Percentiles rank a stretch among this genome's conserved stretches.
Conservation (phyloP, 2,888 invertebrate species). For the Nebria salina region DNA sequence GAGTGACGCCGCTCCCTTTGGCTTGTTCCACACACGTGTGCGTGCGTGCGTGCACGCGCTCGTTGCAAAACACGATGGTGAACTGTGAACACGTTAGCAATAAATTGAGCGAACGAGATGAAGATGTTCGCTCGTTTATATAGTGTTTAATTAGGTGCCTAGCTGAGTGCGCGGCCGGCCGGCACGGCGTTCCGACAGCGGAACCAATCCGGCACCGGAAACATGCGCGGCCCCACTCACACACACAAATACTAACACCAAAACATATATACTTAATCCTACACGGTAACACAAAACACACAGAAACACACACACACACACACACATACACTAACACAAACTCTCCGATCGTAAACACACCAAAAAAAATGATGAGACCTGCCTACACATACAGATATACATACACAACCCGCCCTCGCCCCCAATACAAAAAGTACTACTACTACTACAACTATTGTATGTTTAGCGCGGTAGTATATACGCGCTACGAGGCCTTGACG, state of each 20-base stretch:
- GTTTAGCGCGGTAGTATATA: constrained; percentile 16
- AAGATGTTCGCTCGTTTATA: constrained; percentile 56
- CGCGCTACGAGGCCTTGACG: constrained; percentile 24
- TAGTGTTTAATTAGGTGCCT: constrained; percentile 63
- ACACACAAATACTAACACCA: constrained; percentile 20
- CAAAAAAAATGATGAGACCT: background rate
- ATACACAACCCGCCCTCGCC: constrained; percentile 6
- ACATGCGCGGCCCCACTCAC: constrained; percentile 53
- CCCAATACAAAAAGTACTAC: constrained; percentile 11
- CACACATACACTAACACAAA: constrained; percentile 30
- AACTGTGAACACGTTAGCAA: constrained; percentile 60
- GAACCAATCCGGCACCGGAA: constrained; percentile 50
- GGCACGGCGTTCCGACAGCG: constrained; percentile 36
- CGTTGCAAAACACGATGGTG: constrained; percentile 48
- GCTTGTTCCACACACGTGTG: constrained; percentile 12
- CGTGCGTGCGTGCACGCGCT: constrained; percentile 33
- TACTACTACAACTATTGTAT: constrained; percentile 2
- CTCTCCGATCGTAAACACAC: constrained; percentile 13
- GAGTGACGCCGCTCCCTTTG: constrained; percentile 17
- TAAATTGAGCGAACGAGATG: constrained; percentile 59
- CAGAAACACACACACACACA: constrained; percentile 19
- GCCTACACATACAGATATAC: constrained; percentile 27
- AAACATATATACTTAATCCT: constrained; percentile 12
- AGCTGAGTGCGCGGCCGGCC: constrained; percentile 55
- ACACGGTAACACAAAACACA: constrained; percentile 6